Percentiles rank a stretch among this genome's conserved stretches.
Evolutionary conservation across 2,113 vertebrate species (phyloP).

Genomic region (Nothobranchius furzeri): DNA sequence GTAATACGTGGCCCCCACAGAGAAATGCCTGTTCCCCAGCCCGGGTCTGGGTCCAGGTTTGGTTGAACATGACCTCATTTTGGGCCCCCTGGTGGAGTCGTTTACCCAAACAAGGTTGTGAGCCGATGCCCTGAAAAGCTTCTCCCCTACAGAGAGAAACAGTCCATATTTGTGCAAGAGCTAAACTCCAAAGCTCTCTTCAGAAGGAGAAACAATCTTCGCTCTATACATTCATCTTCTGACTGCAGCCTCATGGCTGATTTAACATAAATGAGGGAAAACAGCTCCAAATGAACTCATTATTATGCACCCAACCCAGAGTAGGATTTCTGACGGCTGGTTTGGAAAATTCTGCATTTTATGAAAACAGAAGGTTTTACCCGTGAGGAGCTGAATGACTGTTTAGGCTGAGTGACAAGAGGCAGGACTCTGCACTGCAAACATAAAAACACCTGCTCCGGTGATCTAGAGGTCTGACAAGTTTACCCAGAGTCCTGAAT

Average conservation of each 20-base stretch:
- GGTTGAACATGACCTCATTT: constrained; percentile 73
- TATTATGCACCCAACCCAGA: no score
- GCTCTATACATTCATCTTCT: constrained; percentile 49
- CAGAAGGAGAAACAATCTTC: constrained; percentile 22
- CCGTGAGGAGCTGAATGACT: no score
- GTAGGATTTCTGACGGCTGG: no score
- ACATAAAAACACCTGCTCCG: no score
- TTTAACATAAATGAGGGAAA: neutral
- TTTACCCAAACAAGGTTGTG: constrained; percentile 71
- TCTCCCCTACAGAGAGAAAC: constrained; percentile 42
- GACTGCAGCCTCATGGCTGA: constrained; percentile 30
- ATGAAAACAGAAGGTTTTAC: no score
- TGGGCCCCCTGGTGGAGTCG: constrained; percentile 48
- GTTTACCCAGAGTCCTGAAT: no score
- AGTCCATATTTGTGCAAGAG: constrained; percentile 59
- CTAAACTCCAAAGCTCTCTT: constrained; percentile 8
- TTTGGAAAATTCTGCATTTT: no score
- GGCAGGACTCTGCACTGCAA: no score
- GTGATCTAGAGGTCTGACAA: no score
- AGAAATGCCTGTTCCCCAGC: constrained; percentile 47
- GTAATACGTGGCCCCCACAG: constrained; percentile 41
- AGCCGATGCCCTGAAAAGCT: constrained; percentile 28
- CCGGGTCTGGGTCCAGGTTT: constrained; percentile 42
- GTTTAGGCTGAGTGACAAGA: no score
- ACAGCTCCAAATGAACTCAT: neutral